A percentile compares a stretch with the other conserved stretches of the same genome.
Evolutionary conservation across 2,797 vertebrate genomes (phyloP).

Genomic region (Manis crassicaudata): DNA sequence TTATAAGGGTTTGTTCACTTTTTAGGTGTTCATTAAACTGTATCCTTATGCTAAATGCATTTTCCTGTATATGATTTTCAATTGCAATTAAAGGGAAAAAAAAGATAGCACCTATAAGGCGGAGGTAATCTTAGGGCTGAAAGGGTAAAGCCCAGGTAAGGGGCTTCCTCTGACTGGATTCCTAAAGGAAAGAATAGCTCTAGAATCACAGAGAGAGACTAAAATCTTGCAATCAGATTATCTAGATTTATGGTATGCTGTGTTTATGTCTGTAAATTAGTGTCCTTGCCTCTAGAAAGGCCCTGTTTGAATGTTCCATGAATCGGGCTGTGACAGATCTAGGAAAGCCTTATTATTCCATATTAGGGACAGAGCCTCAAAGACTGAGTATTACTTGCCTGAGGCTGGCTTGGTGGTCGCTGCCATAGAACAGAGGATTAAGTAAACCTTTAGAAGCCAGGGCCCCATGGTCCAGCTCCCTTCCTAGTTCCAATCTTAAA

Average conservation of each 20-base stretch:
- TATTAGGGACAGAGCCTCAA: background rate
- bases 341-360: background rate
- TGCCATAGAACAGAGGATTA: background rate
- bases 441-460: background rate
- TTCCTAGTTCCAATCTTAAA: background rate
- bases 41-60: background rate
- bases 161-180: background rate
- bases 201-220: background rate
- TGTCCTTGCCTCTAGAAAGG: background rate
- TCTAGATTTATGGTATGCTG: background rate
- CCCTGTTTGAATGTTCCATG: background rate
- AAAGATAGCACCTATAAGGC: background rate
- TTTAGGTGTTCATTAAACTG: background rate
- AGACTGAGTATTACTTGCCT: background rate
- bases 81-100: background rate
- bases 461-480: background rate
- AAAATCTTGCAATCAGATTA: background rate
- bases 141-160: background rate
- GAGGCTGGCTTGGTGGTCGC: background rate
- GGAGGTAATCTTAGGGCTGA: background rate
- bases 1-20: background rate
- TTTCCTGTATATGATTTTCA: background rate
- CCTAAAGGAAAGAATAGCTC: background rate
- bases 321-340: background rate
- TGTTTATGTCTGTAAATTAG: background rate